Conservation (phyloP, 2,113 vertebrate genomes). For the Cavia aperea region DNA sequence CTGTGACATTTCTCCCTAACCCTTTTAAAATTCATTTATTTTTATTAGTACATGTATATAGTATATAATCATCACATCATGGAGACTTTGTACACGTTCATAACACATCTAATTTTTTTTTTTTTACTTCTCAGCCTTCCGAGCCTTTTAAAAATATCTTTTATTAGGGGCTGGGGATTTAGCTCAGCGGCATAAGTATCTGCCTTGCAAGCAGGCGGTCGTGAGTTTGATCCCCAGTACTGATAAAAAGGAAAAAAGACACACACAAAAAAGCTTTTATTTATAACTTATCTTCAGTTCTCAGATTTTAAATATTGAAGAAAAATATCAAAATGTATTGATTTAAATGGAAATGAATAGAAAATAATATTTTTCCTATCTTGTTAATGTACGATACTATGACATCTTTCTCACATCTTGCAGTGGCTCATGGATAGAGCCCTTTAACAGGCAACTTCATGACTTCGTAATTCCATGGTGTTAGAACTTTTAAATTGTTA, state of each 20-base stretch:
- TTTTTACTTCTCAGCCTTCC: not conserved
- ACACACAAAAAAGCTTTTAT: not conserved
- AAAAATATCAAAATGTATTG: not conserved
- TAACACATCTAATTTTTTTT: not conserved
- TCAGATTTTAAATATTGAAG: slow-evolving; percentile 11
- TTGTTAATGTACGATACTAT: not conserved
- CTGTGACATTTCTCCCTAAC: slow-evolving; percentile 29
- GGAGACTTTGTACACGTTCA: not conserved
- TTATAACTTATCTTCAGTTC: not conserved
- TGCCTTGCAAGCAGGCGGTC: no score
- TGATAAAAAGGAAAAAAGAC: no score
- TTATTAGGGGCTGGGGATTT: not conserved
- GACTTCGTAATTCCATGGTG: not conserved
- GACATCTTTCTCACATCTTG: not conserved
- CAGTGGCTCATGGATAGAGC: not conserved
- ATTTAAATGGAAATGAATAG: not conserved
- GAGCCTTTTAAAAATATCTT: not conserved
- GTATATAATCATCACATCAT: not conserved
- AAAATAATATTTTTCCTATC: not conserved
- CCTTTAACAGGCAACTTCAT: not conserved
- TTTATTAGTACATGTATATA: not conserved
- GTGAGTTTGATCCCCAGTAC: no score
- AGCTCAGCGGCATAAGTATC: no score
- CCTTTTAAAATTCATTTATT: not conserved
- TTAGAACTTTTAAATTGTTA: not conserved